Conservation (phyloP, 2,888 invertebrate species). For the Eustalomyia histrio region DNA sequence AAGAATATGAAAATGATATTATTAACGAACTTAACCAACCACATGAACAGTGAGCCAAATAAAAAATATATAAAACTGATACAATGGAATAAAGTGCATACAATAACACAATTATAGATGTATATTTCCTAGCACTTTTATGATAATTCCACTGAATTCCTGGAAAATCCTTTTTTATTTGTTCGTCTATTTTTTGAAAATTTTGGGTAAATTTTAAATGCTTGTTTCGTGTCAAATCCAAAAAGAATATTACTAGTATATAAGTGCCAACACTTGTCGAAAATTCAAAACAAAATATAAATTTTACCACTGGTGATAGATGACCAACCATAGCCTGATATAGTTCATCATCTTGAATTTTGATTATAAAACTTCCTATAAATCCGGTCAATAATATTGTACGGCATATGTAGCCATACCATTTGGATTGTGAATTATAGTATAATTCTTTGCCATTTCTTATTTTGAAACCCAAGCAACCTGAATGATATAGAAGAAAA, state of each 20-base stretch:
- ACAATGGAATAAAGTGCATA: slow-evolving; percentile 62
- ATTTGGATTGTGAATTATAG: slow-evolving; percentile 17
- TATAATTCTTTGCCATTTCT: slow-evolving; percentile 31
- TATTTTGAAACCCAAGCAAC: slow-evolving; percentile 69
- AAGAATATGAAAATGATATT: slow-evolving; percentile 69
- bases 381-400: slow-evolving; percentile 66
- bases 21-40: slow-evolving; percentile 70
- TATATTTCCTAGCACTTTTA: slow-evolving; percentile 70
- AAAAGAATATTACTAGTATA: slow-evolving; percentile 59
- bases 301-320: slow-evolving; percentile 71
- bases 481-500: slow-evolving; percentile 68
- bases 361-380: slow-evolving; percentile 66
- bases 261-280: slow-evolving; percentile 68
- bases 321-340: slow-evolving; percentile 68
- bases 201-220: slow-evolving; percentile 68
- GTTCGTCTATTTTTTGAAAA: slow-evolving; percentile 70
- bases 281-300: slow-evolving; percentile 70
- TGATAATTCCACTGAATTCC: slow-evolving; percentile 73
- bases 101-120: slow-evolving; percentile 57
- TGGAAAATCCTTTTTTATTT: slow-evolving; percentile 68
- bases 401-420: slow-evolving; percentile 56
- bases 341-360: slow-evolving; percentile 66
- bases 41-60: slow-evolving; percentile 70
- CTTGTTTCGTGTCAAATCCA: slow-evolving; percentile 67
- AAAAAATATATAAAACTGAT: slow-evolving; percentile 69